A percentile compares a stretch with the other conserved stretches of the same genome.
Evolutionary conservation across 2,113 vertebrate species (phyloP).

Genomic region (Urocolius indicus): DNA sequence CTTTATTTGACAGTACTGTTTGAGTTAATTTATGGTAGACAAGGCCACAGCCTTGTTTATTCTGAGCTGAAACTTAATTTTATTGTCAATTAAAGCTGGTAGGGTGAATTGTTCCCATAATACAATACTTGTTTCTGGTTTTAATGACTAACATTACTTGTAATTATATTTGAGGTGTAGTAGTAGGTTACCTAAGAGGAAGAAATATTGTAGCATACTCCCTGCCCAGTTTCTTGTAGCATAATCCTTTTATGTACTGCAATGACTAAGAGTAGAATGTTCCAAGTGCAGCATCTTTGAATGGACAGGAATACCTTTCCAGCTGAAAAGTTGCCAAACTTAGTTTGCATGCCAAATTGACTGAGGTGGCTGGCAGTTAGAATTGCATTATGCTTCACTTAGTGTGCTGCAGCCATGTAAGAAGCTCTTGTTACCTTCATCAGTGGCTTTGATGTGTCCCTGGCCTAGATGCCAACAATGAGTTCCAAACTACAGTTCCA

Average conservation of each 20-base stretch:
- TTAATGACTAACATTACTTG: neutral
- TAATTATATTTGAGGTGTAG: neutral
- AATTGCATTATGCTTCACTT: neutral
- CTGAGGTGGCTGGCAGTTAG: neutral
- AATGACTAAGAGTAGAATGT: neutral
- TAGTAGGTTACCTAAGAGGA: neutral
- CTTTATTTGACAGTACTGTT: neutral
- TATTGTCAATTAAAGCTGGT: neutral
- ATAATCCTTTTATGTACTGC: neutral
- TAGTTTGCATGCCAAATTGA: neutral
- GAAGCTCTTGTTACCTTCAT: neutral
- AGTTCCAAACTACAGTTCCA: neutral
- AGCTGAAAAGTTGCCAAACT: neutral
- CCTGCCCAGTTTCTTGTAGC: neutral
- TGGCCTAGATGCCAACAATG: neutral
- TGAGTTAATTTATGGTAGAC: neutral
- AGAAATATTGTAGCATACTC: neutral
- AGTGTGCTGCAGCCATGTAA: neutral
- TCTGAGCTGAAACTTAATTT: neutral
- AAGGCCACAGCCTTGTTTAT: neutral
- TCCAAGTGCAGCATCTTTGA: neutral
- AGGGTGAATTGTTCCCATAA: neutral
- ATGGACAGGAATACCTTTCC: neutral
- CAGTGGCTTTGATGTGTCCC: neutral
- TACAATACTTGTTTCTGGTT: neutral